Evolutionary conservation across 2,113 vertebrate species (phyloP).

Genomic region (Strix uralensis): DNA sequence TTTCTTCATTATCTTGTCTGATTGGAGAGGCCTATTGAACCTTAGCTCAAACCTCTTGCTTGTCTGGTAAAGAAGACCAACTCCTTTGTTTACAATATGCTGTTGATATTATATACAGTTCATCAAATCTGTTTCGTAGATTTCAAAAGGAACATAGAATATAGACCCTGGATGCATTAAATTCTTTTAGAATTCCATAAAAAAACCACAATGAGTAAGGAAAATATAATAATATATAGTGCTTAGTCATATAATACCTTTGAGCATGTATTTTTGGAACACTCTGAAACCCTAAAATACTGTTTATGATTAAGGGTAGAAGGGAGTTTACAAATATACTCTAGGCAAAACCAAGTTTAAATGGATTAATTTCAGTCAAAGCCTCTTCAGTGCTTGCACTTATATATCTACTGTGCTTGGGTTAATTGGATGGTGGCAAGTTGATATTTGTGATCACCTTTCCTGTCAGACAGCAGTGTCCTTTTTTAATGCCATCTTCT

Average conservation of each 20-base stretch:
- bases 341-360: background rate
- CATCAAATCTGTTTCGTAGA: background rate
- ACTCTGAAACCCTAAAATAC: background rate
- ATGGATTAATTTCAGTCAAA: background rate
- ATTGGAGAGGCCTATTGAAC: background rate
- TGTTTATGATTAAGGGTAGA: background rate
- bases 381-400: background rate
- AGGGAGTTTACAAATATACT: background rate
- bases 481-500: background rate
- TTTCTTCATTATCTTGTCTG: background rate
- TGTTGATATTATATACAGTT: background rate
- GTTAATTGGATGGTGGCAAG: slow-evolving; percentile 28
- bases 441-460: slow-evolving; percentile 15
- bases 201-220: background rate
- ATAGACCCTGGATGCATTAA: background rate
- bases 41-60: background rate
- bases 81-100: background rate
- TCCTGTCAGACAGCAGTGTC: background rate
- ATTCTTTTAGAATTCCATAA: background rate
- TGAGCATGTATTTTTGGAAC: background rate
- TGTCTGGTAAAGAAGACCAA: background rate
- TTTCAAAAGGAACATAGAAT: background rate
- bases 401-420: background rate
- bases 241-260: background rate
- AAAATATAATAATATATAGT: background rate